Conservation (phyloP, 2,113 vertebrate genomes). For the Strix aluco region DNA sequence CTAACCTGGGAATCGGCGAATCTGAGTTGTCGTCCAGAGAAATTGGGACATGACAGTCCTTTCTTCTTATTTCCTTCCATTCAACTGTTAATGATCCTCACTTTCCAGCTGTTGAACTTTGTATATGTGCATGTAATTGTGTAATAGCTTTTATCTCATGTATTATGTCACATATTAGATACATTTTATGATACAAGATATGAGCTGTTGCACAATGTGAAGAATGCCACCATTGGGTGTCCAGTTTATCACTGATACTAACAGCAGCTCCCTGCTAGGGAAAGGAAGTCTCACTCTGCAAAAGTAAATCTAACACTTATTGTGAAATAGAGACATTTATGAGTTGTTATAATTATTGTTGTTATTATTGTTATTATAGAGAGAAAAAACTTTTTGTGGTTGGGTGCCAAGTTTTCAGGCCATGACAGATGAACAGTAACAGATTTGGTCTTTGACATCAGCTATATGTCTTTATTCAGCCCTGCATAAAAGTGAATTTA, state of each 20-base stretch:
- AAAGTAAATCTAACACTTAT: neutral
- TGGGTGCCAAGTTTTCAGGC: neutral
- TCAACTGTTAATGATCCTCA: neutral
- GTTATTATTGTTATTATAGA: neutral
- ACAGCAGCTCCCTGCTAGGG: neutral
- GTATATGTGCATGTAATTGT: neutral
- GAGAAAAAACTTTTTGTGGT: neutral
- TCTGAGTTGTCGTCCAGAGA: too few relatives aligned
- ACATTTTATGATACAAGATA: neutral
- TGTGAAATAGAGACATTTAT: neutral
- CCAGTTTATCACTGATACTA: neutral
- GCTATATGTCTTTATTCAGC: neutral
- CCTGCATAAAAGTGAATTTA: neutral
- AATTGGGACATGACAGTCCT: neutral
- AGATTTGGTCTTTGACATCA: neutral
- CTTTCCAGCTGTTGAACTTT: neutral
- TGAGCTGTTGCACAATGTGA: neutral
- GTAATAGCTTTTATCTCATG: neutral
- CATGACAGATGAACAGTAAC: neutral
- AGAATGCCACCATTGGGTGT: too few relatives aligned
- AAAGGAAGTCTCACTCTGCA: neutral
- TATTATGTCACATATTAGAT: neutral
- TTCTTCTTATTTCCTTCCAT: neutral
- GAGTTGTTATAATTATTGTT: neutral
- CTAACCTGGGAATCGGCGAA: too few relatives aligned